Evolutionary conservation across 2,113 vertebrate genomes (phyloP), one percentile per base, ranked within the genome.

Genomic region (Ammospiza nelsoni): DNA sequence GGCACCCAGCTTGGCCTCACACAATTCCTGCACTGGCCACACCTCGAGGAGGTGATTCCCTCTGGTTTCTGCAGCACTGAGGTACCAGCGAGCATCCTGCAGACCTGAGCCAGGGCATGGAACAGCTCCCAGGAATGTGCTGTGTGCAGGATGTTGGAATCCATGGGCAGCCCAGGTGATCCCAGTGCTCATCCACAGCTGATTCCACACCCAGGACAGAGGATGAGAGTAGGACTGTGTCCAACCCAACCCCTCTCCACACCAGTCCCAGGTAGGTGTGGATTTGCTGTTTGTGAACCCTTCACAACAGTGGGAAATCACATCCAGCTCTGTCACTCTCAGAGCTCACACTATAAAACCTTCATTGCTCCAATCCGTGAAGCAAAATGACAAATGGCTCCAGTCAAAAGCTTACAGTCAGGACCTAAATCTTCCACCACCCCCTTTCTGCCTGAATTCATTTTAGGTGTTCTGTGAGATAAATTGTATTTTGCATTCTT

Each of bases 401-500:
- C 92, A 95, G 95, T 97, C 97, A 96, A 94, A 96, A 97, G 83
- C 92, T 89, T 69, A 49, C 73, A 90, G 91, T n/a, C 89, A 89
- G 82, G 67, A 87, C 83, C 82, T 97, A 96, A 96, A 97, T 97
- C 96, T 97, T 93, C 85, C 23, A 74, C 82, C 89, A 51, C 48
- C 75, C 75, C 48, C 63, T 78, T 90, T 90, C 91, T 78, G 81
- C 6, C 15, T 79, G 94, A 96, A 96, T 97, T 97, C 63, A 93
- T 97, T 96, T 92, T 65, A 95, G 96, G 94, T 94, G 87, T 90
- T 95, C 92, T 46, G 48, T 67, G 74, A 95, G 91, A 96, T 57
- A 96, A 94, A 96, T 94, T 93, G 92, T 80, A 91, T 87, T 96
- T 92, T 96, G 92, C 92, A 67, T 95, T 95, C 87, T 92, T 95